Base-by-base conservation (phyloP, 2,888 invertebrate species). In the Ypsolopha scabrella region DNA sequence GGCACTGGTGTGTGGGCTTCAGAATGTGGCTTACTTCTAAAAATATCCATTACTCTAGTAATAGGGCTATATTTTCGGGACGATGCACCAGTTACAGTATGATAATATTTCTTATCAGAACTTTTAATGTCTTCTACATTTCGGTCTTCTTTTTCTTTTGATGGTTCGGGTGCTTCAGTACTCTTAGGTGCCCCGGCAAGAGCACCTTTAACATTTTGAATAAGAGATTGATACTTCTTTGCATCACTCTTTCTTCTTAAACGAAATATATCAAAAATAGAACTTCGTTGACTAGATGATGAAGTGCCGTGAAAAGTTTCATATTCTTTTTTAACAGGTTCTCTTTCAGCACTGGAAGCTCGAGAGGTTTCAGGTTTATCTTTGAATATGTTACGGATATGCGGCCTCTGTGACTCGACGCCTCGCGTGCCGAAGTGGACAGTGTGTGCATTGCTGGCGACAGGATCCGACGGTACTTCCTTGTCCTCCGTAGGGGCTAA, bases 251-350 rank as follows among this genome's bases (percentile, higher is more conserved):
- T 85, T 63, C 86, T 72, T 65, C 86, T 69, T 65, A 85, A 69
- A 56, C 82, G 73, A 63, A 85, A 86, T 61, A 86, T 85, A 75
- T 86, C 86, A 72, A 86, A 86, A 68, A 86, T 82, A 59, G 85
- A 85, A 64, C 80, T 83, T 62, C 82, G 70, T 60, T 83, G 83
- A 73, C 81, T 85, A 67, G 85, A 80, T 53, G 85, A 80, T 24
- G 9, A 80, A 7, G 86, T 85, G 55, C 86, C 85, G 58, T 86
- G 86, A 66, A 85, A 85, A 24, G 86, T 86, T 74, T 86, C 85
- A 67, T 86, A 86, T 62, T 80, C 83, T 60, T 83, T 85, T 51
- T 64, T 62, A 47, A 63, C 62, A 39, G 74, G 59, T 56, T 83
- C 83, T 58, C 85, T 72, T 52, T 85, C 86, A 46, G 76, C 67